Evolutionary conservation across 2,888 invertebrate genomes (phyloP).

Genomic region (Cephus runcator): DNA sequence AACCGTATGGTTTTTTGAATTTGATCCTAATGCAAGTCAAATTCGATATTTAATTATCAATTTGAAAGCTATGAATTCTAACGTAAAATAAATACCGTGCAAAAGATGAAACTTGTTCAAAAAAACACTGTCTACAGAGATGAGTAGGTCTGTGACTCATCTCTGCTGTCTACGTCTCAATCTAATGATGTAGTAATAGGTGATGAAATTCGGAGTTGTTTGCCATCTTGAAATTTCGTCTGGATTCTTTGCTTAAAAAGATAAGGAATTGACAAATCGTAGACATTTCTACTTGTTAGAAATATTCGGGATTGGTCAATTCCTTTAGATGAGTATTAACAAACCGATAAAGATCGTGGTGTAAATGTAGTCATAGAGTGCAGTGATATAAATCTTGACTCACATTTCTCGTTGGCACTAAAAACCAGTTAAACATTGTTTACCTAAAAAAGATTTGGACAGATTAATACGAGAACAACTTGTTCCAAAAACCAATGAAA

Average conservation of each 20-base stretch:
- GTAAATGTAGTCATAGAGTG: too few relatives aligned
- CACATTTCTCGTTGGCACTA: background rate
- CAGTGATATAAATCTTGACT: background rate
- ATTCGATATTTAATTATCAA: background rate
- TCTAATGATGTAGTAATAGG: background rate
- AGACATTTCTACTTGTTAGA: too few relatives aligned
- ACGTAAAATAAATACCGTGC: background rate
- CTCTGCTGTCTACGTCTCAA: background rate
- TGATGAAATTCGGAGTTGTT: background rate
- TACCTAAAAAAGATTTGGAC: background rate
- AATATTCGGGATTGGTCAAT: too few relatives aligned
- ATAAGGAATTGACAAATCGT: too few relatives aligned
- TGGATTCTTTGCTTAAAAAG: too few relatives aligned
- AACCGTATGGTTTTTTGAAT: background rate
- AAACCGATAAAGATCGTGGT: too few relatives aligned
- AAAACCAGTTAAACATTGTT: background rate
- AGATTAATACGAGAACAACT: background rate
- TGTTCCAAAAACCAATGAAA: background rate
- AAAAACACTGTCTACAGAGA: background rate
- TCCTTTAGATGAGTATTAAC: too few relatives aligned
- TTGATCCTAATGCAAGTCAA: background rate
- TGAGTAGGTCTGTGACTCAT: too few relatives aligned
- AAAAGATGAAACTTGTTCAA: background rate
- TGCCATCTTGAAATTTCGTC: background rate
- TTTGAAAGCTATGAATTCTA: background rate